Evolutionary conservation across 2,797 vertebrate species (phyloP).

Genomic region (Kryptopterus vitreolus): DNA sequence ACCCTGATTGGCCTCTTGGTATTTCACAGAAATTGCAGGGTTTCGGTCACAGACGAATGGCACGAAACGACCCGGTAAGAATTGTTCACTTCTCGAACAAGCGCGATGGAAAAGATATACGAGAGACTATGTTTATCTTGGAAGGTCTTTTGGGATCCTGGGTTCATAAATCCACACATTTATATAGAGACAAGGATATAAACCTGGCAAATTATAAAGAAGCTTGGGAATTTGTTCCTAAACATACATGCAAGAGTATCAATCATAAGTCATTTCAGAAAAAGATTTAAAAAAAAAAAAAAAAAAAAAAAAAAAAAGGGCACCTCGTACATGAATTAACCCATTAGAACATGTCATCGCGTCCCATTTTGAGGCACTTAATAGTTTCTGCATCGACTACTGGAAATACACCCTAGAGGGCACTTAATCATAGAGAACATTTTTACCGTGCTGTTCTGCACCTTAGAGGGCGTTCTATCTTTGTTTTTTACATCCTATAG

Average conservation of each 20-base stretch:
- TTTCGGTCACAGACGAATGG: conserved; percentile 47
- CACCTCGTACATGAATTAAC: not conserved
- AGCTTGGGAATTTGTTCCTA: not conserved
- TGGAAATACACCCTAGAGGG: no score
- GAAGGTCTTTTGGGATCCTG: not conserved
- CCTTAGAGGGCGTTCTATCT: not conserved
- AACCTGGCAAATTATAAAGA: not conserved
- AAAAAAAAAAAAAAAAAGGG: not conserved
- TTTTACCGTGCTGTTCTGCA: not conserved
- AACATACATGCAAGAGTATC: not conserved
- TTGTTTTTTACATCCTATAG: not conserved
- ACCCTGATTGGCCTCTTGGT: conserved; percentile 49
- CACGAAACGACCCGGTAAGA: conserved; percentile 22
- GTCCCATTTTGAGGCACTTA: not conserved
- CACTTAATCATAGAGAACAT: no score
- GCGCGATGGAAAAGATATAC: not conserved
- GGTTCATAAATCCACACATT: conserved; percentile 2
- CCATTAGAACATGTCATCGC: no score
- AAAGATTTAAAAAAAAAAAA: no score
- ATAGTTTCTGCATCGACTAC: no score
- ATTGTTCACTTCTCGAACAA: not conserved
- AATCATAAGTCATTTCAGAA: not conserved
- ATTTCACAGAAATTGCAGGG: conserved; percentile 38
- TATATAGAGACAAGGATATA: not conserved
- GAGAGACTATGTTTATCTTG: not conserved